A percentile compares a stretch with the other conserved stretches of the same genome.
These are phyloP conservation scores for Pionites leucogaster DNA, from an alignment of 2,113 vertebrate species.

Conservation along the genomic window DNA sequence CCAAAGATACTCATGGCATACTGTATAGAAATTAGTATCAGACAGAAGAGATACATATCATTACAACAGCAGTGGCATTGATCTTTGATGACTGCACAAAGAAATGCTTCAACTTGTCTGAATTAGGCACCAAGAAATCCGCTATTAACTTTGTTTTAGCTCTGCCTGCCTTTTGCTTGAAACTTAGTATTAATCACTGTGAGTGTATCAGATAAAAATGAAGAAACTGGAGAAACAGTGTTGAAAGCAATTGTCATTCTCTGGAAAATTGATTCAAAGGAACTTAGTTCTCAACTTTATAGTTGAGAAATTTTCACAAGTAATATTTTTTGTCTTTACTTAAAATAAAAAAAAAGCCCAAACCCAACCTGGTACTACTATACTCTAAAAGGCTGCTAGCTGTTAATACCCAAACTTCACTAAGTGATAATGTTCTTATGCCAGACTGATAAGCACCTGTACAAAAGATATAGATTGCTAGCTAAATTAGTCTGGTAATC, in stretches of 20 bases:
- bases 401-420: slow-evolving; percentile 31
- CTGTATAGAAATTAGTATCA: not conserved
- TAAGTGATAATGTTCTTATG: slow-evolving; percentile 32
- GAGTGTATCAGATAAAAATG: not conserved
- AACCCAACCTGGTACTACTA: not conserved
- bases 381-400: not conserved
- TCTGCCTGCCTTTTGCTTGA: not conserved
- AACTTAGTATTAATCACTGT: not conserved
- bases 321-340: not conserved
- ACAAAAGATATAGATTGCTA: slow-evolving; percentile 13
- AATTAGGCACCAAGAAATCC: not conserved
- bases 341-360: not conserved
- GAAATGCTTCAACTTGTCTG: not conserved
- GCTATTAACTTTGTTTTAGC: not conserved
- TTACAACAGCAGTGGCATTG: not conserved
- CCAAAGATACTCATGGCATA: not conserved
- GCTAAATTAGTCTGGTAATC: slow-evolving; percentile 46
- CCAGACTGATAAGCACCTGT: slow-evolving; percentile 57
- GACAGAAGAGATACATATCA: not conserved
- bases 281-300: not conserved
- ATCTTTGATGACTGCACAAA: not conserved
- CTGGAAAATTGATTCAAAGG: not conserved
- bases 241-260: not conserved
- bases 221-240: not conserved
- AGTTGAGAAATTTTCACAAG: not conserved